Evolutionary conservation across 1,140 invertebrate genomes (phyloP).

Genomic region (Idris sp.): DNA sequence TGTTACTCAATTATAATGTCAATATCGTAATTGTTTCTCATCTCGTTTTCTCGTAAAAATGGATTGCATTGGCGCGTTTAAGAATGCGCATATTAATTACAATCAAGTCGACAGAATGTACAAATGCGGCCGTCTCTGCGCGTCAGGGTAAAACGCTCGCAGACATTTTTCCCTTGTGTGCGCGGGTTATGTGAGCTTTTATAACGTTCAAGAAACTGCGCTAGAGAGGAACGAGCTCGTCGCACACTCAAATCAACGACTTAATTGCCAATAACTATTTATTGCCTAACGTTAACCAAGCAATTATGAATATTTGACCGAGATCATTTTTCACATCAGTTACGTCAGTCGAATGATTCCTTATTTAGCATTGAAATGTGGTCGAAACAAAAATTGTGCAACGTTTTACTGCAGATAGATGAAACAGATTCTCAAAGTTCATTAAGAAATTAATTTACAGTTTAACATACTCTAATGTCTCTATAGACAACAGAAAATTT

Average conservation of each 20-base stretch:
- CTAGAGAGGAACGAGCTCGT: neutral
- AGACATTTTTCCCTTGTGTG: constrained; percentile 45
- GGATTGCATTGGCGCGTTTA: constrained; percentile 25
- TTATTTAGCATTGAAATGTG: no score
- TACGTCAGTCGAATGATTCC: no score
- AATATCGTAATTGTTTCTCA: constrained; percentile 60
- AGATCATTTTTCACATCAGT: neutral
- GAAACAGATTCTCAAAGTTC: no score
- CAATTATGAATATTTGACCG: constrained; percentile 14
- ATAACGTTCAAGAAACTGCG: neutral
- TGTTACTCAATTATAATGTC: constrained; percentile 61
- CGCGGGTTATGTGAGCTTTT: constrained; percentile 7
- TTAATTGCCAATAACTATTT: constrained; percentile 30
- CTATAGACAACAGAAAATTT: no score
- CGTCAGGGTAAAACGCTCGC: constrained; percentile 31
- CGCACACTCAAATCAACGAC: neutral
- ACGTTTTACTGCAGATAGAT: no score
- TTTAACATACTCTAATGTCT: no score
- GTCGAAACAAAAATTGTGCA: no score
- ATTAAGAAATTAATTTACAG: no score
- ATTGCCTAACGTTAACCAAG: constrained; percentile 5
- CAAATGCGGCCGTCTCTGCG: constrained; percentile 15
- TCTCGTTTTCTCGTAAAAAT: constrained; percentile 43
- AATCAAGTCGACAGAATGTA: constrained; percentile 19
- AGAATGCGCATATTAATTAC: constrained; percentile 60